phyloP scores from a whole-genome alignment of 2,113 vertebrate species.

The Caranx melampygus region DNA sequence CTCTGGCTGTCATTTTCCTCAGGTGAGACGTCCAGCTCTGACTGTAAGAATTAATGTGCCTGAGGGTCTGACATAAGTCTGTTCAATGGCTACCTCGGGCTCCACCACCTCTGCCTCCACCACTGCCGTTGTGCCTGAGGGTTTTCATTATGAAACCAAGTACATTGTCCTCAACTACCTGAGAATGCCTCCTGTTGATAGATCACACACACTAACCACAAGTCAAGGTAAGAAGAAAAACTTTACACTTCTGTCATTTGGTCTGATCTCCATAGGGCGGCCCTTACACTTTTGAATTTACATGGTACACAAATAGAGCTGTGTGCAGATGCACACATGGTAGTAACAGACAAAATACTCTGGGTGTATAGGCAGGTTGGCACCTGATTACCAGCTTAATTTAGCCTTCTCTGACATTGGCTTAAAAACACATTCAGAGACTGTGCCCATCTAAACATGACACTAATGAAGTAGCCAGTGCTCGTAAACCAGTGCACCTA shows the following conservation, averaged over 20 bases:
- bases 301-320: conserved; percentile 26
- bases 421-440: conserved; percentile 10
- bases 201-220: conserved; percentile 65
- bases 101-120: conserved; percentile 64
- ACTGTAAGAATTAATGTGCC: conserved; percentile 71
- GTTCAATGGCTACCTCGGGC: conserved; percentile 80
- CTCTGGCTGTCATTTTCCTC: conserved; percentile 19
- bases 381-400: conserved; percentile 53
- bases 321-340: neutral
- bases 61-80: conserved; percentile 67
- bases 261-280: neutral
- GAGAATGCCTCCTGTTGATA: conserved; percentile 84
- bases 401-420: conserved; percentile 24
- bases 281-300: neutral
- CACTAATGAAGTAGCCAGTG: neutral
- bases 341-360: conserved; percentile 3
- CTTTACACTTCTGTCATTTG: neutral
- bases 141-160: conserved; percentile 95
- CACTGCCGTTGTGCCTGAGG: conserved; percentile 85
- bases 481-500: conserved; percentile 6
- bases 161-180: conserved; percentile 94
- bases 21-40: conserved; percentile 64
- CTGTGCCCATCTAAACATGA: neutral
- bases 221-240: conserved; percentile 63
- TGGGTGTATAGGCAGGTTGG: conserved; percentile 11